Evolutionary conservation across 2,888 invertebrate species (phyloP).

Genomic region (Malthinus flaveolus): DNA sequence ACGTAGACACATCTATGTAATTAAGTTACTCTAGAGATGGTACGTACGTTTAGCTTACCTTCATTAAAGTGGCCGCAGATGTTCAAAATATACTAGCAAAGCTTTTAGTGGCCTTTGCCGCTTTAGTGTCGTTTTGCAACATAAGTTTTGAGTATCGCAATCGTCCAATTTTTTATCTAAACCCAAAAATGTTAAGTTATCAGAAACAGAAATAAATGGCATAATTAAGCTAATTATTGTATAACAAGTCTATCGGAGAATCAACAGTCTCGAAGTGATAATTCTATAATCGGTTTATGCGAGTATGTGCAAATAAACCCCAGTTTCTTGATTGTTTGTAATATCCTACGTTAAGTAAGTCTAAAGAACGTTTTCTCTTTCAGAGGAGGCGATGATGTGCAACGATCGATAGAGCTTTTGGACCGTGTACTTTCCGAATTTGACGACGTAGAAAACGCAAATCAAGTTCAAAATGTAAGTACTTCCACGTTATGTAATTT

Average conservation of each 20-base stretch:
- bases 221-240: too few relatives aligned
- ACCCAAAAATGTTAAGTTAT: too few relatives aligned
- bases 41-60: slow-evolving; percentile 17
- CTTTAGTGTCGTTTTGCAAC: slow-evolving; percentile 21
- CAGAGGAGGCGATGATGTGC: slow-evolving; percentile 85
- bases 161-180: too few relatives aligned
- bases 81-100: slow-evolving; percentile 27
- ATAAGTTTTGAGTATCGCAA: slow-evolving; percentile 1
- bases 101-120: slow-evolving; percentile 27
- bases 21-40: slow-evolving; percentile 22
- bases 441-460: slow-evolving; percentile 73
- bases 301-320: too few relatives aligned
- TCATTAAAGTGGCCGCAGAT: slow-evolving; percentile 29
- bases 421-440: slow-evolving; percentile 90
- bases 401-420: slow-evolving; percentile 83
- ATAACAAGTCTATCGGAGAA: too few relatives aligned
- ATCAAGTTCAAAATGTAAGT: slow-evolving; percentile 54
- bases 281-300: too few relatives aligned
- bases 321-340: too few relatives aligned
- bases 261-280: too few relatives aligned
- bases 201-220: too few relatives aligned
- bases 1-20: slow-evolving; percentile 12
- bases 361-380: slow-evolving; percentile 49
- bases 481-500: slow-evolving; percentile 36
- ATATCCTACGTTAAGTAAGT: too few relatives aligned